These are phyloP conservation scores for Triops cancriformis DNA, from an alignment of 1,140 invertebrate genomes.

Conservation along the genomic window DNA sequence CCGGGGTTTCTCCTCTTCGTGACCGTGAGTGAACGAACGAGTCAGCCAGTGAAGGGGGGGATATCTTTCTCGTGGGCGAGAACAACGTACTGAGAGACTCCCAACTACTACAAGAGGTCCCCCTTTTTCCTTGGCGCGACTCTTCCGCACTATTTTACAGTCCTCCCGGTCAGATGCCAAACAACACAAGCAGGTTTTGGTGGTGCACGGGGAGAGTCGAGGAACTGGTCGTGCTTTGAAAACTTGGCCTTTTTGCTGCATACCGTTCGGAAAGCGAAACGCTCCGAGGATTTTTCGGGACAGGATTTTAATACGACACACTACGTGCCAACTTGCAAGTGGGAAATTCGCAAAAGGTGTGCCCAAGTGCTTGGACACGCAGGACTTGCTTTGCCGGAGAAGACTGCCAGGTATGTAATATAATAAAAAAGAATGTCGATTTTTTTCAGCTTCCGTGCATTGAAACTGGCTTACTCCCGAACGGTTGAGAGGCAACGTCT, in stretches of 20 bases:
- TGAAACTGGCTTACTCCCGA: neutral
- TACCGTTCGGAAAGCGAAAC: neutral
- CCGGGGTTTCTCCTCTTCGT: constrained; percentile 11
- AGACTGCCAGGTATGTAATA: no score
- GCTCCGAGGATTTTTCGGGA: neutral
- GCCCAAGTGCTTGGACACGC: no score
- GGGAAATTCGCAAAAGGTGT: no score
- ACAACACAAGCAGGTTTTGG: constrained; percentile 7
- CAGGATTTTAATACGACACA: no score
- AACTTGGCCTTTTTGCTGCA: neutral
- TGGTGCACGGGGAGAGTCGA: neutral
- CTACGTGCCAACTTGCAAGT: no score
- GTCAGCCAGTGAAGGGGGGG: neutral
- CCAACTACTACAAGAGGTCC: neutral
- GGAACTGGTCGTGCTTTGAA: neutral
- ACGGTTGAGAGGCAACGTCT: neutral
- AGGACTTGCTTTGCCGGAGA: no score
- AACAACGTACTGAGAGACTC: neutral
- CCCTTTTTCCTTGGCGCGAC: constrained; percentile 4
- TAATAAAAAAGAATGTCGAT: no score
- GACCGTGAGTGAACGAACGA: constrained; percentile 12
- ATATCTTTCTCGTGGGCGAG: neutral
- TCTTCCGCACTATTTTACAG: constrained; percentile 4
- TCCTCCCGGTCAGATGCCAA: constrained; percentile 8
- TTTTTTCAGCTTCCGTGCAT: no score